Conservation (phyloP, 2,888 invertebrate species). For the Allygus modestus region DNA sequence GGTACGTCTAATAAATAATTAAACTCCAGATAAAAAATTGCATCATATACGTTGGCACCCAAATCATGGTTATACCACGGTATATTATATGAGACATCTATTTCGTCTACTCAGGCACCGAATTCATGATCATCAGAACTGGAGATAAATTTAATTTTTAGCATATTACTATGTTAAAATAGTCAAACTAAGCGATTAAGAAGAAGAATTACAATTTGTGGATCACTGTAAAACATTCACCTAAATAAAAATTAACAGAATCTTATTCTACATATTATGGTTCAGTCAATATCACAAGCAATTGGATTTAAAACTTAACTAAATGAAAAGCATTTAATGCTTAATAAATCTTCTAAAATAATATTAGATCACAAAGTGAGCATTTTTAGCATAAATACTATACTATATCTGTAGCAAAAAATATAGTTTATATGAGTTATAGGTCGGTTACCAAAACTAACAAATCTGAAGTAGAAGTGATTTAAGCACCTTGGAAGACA, state of each 20-base stretch:
- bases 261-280: conserved; percentile 13
- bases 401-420: conserved; percentile 42
- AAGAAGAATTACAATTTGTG: neutral
- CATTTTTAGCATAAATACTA: conserved; percentile 30
- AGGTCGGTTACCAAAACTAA: conserved; percentile 39
- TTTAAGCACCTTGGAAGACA: conserved; percentile 55
- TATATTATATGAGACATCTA: too few relatives aligned
- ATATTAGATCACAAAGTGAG: conserved; percentile 53
- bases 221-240: neutral
- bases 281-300: conserved; percentile 43
- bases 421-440: conserved; percentile 35
- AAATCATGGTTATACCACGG: too few relatives aligned
- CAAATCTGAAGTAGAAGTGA: conserved; percentile 44
- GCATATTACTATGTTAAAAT: too few relatives aligned
- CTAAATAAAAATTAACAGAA: neutral
- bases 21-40: too few relatives aligned
- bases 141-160: too few relatives aligned
- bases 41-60: too few relatives aligned
- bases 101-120: too few relatives aligned
- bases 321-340: conserved; percentile 68
- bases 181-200: too few relatives aligned
- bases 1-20: too few relatives aligned
- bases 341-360: conserved; percentile 31
- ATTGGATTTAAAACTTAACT: conserved; percentile 25
- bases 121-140: too few relatives aligned